Conservation (phyloP, 2,113 vertebrate species). For the Kryptolebias marmoratus region DNA sequence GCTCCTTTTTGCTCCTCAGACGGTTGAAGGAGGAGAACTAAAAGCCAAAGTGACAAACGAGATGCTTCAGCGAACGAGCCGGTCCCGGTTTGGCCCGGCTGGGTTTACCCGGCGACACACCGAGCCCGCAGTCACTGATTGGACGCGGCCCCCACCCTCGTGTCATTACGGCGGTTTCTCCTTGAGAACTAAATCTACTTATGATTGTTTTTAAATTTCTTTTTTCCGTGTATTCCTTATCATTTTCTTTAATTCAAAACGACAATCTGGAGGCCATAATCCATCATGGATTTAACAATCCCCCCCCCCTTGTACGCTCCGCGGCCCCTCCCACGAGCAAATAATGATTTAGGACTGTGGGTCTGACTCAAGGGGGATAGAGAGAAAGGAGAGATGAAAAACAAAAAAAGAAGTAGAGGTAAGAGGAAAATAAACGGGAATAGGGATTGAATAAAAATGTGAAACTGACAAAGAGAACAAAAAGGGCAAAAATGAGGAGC, state of each 20-base stretch:
- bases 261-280: slow-evolving; percentile 80
- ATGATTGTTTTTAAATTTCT: slow-evolving; percentile 71
- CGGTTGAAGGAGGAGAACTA: slow-evolving; percentile 50
- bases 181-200: slow-evolving; percentile 82
- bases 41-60: slow-evolving; percentile 67
- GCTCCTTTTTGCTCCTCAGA: slow-evolving; percentile 24
- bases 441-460: background rate
- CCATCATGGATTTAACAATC: slow-evolving; percentile 76
- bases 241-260: slow-evolving; percentile 77
- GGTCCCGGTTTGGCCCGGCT: slow-evolving; percentile 43
- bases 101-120: slow-evolving; percentile 52
- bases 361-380: slow-evolving; percentile 46
- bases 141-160: slow-evolving; percentile 36
- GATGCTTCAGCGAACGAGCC: slow-evolving; percentile 51
- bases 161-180: slow-evolving; percentile 74
- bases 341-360: slow-evolving; percentile 64
- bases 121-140: slow-evolving; percentile 62
- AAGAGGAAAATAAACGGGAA: slow-evolving; percentile 2
- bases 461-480: slow-evolving; percentile 9
- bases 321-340: slow-evolving; percentile 46
- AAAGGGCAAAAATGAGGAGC: slow-evolving; percentile 6
- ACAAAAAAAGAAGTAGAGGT: slow-evolving; percentile 1
- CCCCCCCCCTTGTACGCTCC: slow-evolving; percentile 22
- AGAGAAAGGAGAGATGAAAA: slow-evolving; percentile 18
- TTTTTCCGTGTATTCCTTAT: slow-evolving; percentile 77